Base-by-base conservation (phyloP, 2,113 vertebrate species). In the Orcinus orca region DNA sequence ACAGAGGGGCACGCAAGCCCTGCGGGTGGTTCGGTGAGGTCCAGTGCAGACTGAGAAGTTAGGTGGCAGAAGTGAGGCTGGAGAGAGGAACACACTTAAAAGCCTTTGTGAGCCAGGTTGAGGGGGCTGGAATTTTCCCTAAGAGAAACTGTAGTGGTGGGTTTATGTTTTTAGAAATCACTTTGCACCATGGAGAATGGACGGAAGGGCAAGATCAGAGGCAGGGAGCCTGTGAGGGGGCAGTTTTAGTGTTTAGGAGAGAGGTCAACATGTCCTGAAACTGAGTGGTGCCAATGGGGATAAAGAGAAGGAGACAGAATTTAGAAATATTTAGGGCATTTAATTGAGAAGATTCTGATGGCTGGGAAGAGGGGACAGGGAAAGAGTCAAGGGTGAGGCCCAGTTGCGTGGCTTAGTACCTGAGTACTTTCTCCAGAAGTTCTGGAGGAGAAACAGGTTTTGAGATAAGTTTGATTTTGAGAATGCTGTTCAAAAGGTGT, bases 251-350 rank as follows among this genome's bases (percentile, higher is more conserved):
- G 74, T 73, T 77, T 76, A 73, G 12, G 29, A 70, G 38, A 90
- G 33, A 88, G 9, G 63, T 65, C 41, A 83, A 4, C 2, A 0
- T 55, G 47, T 91, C 70, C 74, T 47, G 33, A 65, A 74, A 36
- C 65, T 53, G 33, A 83, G 38, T 71, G 53, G 23, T 93, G 5
- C 58, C 91, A 21, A 14, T 62, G 47, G 33, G 8, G 41, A 58
- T 60, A 80, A 38, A 85, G 17, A 53, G 47, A 83, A 90, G 36
- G 55, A 17, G 55, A 20, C 26, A 63, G 67, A 85, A 44, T 50
- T 93, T 81, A 89, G 60, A 71, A 96, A 93, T 80, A 65, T 58
- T 85, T 79, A 87, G 68, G 70, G 21, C 21, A 87, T 87, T 95
- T 87, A 90, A 67, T 67, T 63, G 44, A 38, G 31, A 92, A 44